Evolutionary conservation across 2,797 vertebrate species (phyloP), one percentile per base, ranked within the genome.

Genomic region (Varecia variegata): DNA sequence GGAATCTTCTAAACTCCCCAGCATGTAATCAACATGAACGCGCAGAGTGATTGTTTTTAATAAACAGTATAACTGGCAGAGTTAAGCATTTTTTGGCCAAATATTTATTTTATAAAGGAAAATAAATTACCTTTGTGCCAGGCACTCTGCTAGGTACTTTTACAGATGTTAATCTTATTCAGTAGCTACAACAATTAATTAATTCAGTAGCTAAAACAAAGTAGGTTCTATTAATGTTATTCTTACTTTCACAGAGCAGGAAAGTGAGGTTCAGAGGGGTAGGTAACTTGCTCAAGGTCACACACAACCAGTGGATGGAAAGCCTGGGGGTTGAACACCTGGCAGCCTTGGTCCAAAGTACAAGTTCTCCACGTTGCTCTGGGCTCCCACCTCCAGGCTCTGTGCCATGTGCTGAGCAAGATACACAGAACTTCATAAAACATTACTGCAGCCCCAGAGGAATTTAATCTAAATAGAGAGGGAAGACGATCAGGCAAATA

Each of bases 21-120:
- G 27, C 38, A 56, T 4, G 71, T 25, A 25, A 12, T 93, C 54
- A 81, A 0, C 32, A 15, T 27, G 71, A 88, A 54, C 4, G 5
- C 56, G 54, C n/a, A 32, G 56, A 87, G 81, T 12, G 27, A 32
- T 45, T 15, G 38, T 62, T 74, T 88, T 52, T n/a, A 96, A 86
- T 43, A 90, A 52, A 40, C 27, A 18, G 67, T 65, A 38, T 35
- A 86, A 65, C 30, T 13, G n/a, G 11, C 62, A 54, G 45, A 45
- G 21, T 92, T 93, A 58, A 92, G 35, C 68, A 45, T 35, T 52
- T 90, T 76, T 62, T 21, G 20, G 56, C 74, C 68, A 86, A 74
- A 67, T 83, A 71, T 56, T 68, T 93, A 70, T 90, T 85, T 94
- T 74, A 56, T 52, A 87, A 85, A 87, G 70, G 23, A 94, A 88